Base-by-base conservation (phyloP, 2,113 vertebrate species). In the Hippocampus mohnikei region DNA sequence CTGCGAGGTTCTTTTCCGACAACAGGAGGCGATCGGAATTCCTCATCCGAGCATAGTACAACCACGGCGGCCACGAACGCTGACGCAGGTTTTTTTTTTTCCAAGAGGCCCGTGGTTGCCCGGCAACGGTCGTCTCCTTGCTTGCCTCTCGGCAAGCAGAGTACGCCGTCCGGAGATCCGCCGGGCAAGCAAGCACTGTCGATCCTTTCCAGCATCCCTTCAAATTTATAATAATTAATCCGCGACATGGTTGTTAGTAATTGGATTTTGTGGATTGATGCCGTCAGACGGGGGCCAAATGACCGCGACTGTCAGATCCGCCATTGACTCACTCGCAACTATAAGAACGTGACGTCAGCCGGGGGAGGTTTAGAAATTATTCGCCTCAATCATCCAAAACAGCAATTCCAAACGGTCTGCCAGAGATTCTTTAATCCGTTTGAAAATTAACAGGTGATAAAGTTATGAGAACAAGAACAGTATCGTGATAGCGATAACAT, bases 121-220 rank as follows among this genome's bases (percentile, higher is more conserved):
- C 87, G 81, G 92, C 91, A 93, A 92, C 91, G 79, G 81, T 89
- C 85, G 91, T 93, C 88, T 88, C 91, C 91, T 84, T 90, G 91
- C 90, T 88, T 87, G 92, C 89, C 81, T 83, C 84, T 74, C 84
- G 91, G 89, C 86, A 87, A 58, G 85, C 84, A 67, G 84, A 85
- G 79, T 88, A 83, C 78, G 84, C 89, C 86, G 88, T 87, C 82
- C 85, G 81, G 87, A 91, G 90, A 87, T 84, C 78, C 75, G 80
- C 80, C 81, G 73, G 79, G 81, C 82, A 83, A 82, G 59, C 88
- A 84, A 84, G 83, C 81, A 83, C 74, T 81, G 77, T 67, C 37
- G 70, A 53, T 78, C 75, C 53, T 74, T 62, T 61, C 73, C 69
- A 16, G 65, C 69, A 68, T 81, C 70, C 77, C 72, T 33, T 71